phyloP scores from a whole-genome alignment of 2,888 invertebrate species.

The Orthosia gothica region DNA sequence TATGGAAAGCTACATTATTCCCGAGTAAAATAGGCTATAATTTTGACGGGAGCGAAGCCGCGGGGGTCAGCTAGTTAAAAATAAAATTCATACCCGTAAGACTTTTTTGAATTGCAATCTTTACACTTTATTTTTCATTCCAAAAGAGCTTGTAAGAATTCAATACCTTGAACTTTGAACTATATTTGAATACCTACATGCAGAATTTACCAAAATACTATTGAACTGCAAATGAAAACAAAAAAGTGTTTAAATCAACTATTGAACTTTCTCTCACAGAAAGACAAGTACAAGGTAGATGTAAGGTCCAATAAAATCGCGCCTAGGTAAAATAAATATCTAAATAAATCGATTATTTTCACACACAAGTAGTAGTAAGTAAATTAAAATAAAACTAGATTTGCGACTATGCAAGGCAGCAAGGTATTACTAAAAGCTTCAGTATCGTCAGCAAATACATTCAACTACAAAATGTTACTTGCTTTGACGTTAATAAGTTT shows the following conservation, averaged over 20 bases:
- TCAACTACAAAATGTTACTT: background rate
- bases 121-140: too few relatives aligned
- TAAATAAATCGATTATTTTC: conserved; percentile 7
- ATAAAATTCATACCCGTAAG: too few relatives aligned
- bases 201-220: too few relatives aligned
- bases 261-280: background rate
- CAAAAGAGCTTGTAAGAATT: background rate
- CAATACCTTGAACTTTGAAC: too few relatives aligned
- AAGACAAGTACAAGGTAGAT: background rate
- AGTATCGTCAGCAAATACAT: conserved; percentile 23
- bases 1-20: too few relatives aligned
- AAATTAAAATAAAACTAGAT: conserved; percentile 40
- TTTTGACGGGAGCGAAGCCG: too few relatives aligned
- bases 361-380: conserved; percentile 1
- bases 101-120: too few relatives aligned
- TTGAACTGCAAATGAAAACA: background rate
- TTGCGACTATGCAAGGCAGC: conserved; percentile 10
- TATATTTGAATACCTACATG: background rate
- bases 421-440: conserved; percentile 8
- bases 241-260: background rate
- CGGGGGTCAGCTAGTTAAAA: too few relatives aligned
- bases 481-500: background rate
- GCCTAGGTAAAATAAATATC: background rate
- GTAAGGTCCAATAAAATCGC: background rate
- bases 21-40: too few relatives aligned